phyloP scores from a whole-genome alignment of 1,140 invertebrate species.

The Macrobrachium nipponense region DNA sequence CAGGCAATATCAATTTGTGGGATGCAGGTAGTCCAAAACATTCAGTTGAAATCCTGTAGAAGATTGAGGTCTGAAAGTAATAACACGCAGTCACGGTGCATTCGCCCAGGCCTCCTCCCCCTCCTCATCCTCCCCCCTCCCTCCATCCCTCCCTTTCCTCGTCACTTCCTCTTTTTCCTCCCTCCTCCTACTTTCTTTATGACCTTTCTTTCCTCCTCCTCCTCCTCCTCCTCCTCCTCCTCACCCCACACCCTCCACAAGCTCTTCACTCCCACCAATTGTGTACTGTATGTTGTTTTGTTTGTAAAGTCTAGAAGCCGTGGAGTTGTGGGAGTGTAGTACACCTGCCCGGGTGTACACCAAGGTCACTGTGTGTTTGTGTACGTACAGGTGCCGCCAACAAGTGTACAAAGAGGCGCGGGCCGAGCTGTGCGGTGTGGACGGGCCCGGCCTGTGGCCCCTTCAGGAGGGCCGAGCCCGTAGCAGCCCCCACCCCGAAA shows the following conservation, averaged over 20 bases:
- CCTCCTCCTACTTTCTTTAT: neutral
- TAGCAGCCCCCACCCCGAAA: neutral
- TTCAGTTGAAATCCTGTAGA: too few relatives aligned
- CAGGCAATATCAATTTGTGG: too few relatives aligned
- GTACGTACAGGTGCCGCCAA: conserved; percentile 53
- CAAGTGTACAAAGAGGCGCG: conserved; percentile 57
- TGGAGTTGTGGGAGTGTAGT: conserved; percentile 18
- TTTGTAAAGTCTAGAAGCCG: conserved; percentile 49
- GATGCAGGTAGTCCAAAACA: too few relatives aligned
- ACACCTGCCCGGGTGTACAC: conserved; percentile 12
- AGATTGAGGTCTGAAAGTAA: too few relatives aligned
- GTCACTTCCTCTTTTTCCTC: neutral
- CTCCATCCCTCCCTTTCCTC: neutral
- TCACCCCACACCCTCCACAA: conserved; percentile 9
- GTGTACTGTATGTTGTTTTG: conserved; percentile 54
- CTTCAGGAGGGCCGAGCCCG: conserved; percentile 8
- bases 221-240: neutral
- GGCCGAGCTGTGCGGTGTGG: conserved; percentile 36
- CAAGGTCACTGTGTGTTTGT: conserved; percentile 3
- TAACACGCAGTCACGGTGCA: too few relatives aligned
- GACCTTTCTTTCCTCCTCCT: neutral
- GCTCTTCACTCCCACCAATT: conserved; percentile 29
- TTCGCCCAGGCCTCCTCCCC: neutral
- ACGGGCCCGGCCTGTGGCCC: conserved; percentile 7
- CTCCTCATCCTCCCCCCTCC: neutral